Evolutionary conservation across 2,797 vertebrate species (phyloP).

Genomic region (Gadopsis marmoratus): DNA sequence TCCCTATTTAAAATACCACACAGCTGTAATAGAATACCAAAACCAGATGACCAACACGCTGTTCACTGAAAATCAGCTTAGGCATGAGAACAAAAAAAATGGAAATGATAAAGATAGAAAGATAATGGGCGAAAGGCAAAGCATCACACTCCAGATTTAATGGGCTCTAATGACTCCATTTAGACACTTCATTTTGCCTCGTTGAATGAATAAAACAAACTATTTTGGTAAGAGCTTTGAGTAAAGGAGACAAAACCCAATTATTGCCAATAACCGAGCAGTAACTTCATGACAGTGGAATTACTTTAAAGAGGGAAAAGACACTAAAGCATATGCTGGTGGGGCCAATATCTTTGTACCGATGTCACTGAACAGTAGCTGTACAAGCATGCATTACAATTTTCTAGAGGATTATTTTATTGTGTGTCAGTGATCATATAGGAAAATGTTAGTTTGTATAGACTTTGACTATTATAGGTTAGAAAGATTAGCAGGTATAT

Average conservation of each 20-base stretch:
- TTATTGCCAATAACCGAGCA: conserved; percentile 63
- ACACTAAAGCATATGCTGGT: conserved; percentile 56
- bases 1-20: background rate
- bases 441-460: conserved; percentile 6
- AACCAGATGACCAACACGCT: conserved; percentile 3
- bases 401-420: conserved; percentile 18
- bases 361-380: conserved; percentile 38
- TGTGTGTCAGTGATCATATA: background rate
- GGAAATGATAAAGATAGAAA: conserved; percentile 33
- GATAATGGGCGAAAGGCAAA: conserved; percentile 59
- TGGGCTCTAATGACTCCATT: conserved; percentile 77
- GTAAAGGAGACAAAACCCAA: conserved; percentile 61
- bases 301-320: conserved; percentile 64
- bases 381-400: conserved; percentile 1
- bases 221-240: conserved; percentile 71
- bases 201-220: conserved; percentile 72
- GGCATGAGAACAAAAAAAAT: conserved; percentile 17
- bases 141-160: conserved; percentile 74
- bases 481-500: conserved; percentile 2
- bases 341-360: conserved; percentile 41
- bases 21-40: conserved; percentile 12
- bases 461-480: conserved; percentile 22
- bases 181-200: conserved; percentile 71
- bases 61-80: conserved; percentile 39
- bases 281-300: conserved; percentile 64